A percentile compares a stretch with the other conserved stretches of the same genome.
Evolutionary conservation across 2,888 invertebrate genomes (phyloP).

Genomic region (Erpobdella octoculata): DNA sequence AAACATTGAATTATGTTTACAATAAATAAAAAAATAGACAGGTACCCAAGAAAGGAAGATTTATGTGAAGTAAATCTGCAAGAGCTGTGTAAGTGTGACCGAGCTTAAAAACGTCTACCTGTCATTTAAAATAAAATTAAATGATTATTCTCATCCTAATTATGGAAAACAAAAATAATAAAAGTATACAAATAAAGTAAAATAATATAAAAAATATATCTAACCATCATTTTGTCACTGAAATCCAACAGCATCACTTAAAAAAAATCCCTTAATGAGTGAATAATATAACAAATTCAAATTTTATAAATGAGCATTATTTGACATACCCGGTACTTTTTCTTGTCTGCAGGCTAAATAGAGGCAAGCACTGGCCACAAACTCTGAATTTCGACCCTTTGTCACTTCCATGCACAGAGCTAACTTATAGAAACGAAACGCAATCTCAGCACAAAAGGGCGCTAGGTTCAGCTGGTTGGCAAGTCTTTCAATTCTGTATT

Average conservation of each 20-base stretch:
- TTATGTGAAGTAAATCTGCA: slow-evolving; percentile 77
- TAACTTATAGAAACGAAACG: slow-evolving; percentile 58
- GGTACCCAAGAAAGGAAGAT: slow-evolving; percentile 49
- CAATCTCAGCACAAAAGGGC: slow-evolving; percentile 83
- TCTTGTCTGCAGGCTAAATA: slow-evolving; percentile 93
- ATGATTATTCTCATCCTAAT: too few species aligned
- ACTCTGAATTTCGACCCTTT: slow-evolving; percentile 77
- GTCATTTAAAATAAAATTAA: too few species aligned
- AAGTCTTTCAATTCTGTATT: slow-evolving; percentile 72
- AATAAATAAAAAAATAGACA: not conserved
- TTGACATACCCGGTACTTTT: slow-evolving; percentile 57
- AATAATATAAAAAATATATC: not conserved
- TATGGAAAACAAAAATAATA: not conserved
- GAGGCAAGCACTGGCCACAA: slow-evolving; percentile 91
- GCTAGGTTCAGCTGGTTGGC: slow-evolving; percentile 79
- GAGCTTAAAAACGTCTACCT: slow-evolving; percentile 89
- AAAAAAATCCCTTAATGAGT: not conserved
- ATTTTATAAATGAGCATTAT: not conserved
- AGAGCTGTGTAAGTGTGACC: slow-evolving; percentile 84
- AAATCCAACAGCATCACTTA: slow-evolving; percentile 88
- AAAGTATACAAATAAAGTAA: not conserved
- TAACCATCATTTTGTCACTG: slow-evolving; percentile 73
- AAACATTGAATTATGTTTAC: too few species aligned
- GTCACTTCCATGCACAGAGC: slow-evolving; percentile 59
- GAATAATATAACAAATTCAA: not conserved